phyloP scores from a whole-genome alignment of 92 coral and sea anemone species.

The Epizoanthus ramosus region DNA sequence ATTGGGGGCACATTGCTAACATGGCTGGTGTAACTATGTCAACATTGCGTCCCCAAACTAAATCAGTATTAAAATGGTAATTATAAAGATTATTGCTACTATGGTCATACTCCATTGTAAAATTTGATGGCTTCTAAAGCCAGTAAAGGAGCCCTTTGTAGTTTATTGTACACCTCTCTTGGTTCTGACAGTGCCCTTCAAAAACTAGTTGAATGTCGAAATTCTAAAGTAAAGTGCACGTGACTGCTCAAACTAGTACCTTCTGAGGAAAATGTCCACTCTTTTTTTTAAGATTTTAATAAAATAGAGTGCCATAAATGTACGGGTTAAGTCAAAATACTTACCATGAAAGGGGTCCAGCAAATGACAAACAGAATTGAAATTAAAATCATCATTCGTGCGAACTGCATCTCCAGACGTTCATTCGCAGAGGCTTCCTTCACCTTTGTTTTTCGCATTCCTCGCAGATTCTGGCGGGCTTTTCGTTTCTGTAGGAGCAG shows the following conservation, averaged over 20 bases:
- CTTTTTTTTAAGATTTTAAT: neutral
- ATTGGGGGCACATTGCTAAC: too few species aligned
- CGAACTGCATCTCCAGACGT: slow-evolving; percentile 27
- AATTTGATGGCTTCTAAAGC: too few species aligned
- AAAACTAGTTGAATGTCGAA: too few species aligned
- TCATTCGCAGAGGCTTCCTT: slow-evolving; percentile 31
- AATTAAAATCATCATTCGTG: slow-evolving; percentile 31
- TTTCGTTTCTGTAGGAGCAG: slow-evolving; percentile 20
- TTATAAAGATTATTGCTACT: too few species aligned
- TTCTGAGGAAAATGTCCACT: neutral
- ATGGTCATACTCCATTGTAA: too few species aligned
- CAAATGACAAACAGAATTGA: slow-evolving; percentile 31
- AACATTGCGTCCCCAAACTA: too few species aligned
- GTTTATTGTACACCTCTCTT: too few species aligned
- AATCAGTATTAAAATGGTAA: too few species aligned
- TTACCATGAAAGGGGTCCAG: slow-evolving; percentile 40
- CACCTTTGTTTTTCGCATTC: slow-evolving; percentile 17
- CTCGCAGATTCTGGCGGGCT: slow-evolving; percentile 16
- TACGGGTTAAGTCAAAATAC: neutral
- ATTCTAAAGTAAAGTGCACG: too few species aligned
- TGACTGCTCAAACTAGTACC: neutral
- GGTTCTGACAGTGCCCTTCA: too few species aligned
- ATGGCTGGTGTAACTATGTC: too few species aligned
- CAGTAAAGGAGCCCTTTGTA: too few species aligned
- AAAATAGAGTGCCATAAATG: neutral